phyloP scores from a whole-genome alignment of 1,140 invertebrate genomes.

The Bicyclus anynana region DNA sequence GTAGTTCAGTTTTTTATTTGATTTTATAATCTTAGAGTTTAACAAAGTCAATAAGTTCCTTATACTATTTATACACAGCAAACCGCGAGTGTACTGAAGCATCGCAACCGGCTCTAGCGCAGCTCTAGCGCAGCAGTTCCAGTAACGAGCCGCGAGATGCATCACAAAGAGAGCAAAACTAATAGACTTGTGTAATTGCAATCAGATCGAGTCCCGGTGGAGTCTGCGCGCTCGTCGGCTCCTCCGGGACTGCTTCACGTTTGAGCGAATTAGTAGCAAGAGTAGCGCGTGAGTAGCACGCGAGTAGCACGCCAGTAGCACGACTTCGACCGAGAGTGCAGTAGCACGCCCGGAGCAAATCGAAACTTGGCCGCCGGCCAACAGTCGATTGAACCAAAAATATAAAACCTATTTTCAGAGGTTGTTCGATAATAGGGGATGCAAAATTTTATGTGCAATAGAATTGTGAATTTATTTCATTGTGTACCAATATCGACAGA shows the following conservation, averaged over 20 bases:
- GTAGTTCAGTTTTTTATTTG: too few species aligned
- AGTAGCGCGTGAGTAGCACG: neutral
- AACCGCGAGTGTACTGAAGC: too few species aligned
- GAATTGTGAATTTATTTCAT: neutral
- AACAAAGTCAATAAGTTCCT: too few species aligned
- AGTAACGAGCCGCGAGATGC: too few species aligned
- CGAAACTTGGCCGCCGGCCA: neutral
- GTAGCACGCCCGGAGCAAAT: neutral
- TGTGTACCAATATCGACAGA: neutral
- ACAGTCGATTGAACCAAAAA: neutral
- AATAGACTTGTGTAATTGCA: neutral
- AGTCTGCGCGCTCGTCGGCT: neutral
- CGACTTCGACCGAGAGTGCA: neutral
- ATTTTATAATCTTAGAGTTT: too few species aligned
- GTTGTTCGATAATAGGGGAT: neutral
- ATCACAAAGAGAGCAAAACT: too few species aligned
- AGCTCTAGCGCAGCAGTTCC: too few species aligned
- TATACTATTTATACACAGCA: too few species aligned
- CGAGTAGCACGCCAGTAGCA: neutral
- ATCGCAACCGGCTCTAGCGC: too few species aligned
- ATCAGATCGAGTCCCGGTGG: neutral
- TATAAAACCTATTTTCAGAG: neutral
- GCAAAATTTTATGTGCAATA: neutral
- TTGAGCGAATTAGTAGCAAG: neutral
- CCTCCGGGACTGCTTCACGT: neutral